These are phyloP conservation scores for Trachemys scripta DNA, from an alignment of 2,113 vertebrate species.

Conservation along the genomic window DNA sequence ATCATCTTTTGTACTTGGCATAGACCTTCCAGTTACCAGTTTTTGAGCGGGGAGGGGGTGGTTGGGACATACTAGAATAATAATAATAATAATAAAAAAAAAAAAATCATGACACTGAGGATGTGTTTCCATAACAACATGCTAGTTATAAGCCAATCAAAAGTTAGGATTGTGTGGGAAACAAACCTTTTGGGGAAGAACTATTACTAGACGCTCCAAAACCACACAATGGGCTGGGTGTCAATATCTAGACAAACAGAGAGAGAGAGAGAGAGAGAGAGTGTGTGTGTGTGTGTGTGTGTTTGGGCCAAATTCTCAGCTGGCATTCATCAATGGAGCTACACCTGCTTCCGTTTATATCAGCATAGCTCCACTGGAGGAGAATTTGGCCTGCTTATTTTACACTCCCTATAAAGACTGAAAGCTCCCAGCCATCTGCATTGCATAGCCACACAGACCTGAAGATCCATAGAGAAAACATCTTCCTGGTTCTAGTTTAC, in stretches of 20 bases:
- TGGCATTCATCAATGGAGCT: neutral
- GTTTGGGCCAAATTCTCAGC: neutral
- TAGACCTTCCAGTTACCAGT: neutral
- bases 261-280: neutral
- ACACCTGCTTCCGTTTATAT: neutral
- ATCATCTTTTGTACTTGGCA: neutral
- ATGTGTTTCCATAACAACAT: neutral
- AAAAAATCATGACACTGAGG: neutral
- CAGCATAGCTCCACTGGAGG: neutral
- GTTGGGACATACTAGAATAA: neutral
- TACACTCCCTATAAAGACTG: fast-evolving
- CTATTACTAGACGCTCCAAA: neutral
- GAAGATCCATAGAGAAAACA: neutral
- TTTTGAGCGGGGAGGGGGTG: neutral
- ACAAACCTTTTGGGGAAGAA: neutral
- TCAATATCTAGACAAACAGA: neutral
- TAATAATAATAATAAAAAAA: neutral
- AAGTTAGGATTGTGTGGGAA: neutral
- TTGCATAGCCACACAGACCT: fast-evolving
- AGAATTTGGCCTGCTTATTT: neutral
- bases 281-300: neutral
- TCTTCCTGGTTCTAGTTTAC: neutral
- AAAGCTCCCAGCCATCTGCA: neutral
- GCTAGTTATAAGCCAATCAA: neutral
- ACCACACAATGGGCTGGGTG: neutral